Base-by-base conservation (phyloP, 1,140 invertebrate species). In the Zaprionus nigranus region DNA sequence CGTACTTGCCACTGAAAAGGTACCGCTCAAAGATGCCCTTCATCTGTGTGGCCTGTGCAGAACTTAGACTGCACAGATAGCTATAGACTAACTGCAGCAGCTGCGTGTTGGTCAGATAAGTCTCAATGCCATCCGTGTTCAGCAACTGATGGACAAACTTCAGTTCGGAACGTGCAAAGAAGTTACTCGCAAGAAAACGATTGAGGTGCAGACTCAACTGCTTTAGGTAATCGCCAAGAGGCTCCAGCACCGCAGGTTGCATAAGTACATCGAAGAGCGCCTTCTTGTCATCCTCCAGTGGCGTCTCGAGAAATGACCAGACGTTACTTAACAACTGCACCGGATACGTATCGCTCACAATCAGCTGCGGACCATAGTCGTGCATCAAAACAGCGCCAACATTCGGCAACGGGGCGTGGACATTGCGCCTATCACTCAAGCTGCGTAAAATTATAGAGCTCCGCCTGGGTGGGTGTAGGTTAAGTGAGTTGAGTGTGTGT, bases 131-230 rank as follows among this genome's bases (percentile, higher is more conserved):
- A 13, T 90, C 76, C 6, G 81, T 90, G 22, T 60, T 78, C 0
- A 93, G 57, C 1, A 93, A 30, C 43, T 92, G 91, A 59, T 82
- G 86, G 0, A 93, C 68, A 2, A 93, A 67, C 46, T 78, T 74
- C 13, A 93, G 64, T 69, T 93, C 92, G 62, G 74, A 81, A 60
- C 91, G 90, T 1, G 86, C 81, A 74, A 86, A 91, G 22, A 92
- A 92, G 26, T 92, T 92, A 20, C 83, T 90, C 30, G 82, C 76
- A 65, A 92, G 22, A 13, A 86, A 68, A 0, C 70, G 75, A 80
- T 92, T 92, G 0, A 91, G 30, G 2, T 60, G 36, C 9, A 53
- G 62, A 13, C 79, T 73, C 2, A 92, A 24, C 24, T 72, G 56
- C 2, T 63, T 69, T 1, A 92, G 51, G 60, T 84, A 92, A 6